Evolutionary conservation across 1,140 invertebrate species (phyloP).

Genomic region (Odontomachus brunneus): DNA sequence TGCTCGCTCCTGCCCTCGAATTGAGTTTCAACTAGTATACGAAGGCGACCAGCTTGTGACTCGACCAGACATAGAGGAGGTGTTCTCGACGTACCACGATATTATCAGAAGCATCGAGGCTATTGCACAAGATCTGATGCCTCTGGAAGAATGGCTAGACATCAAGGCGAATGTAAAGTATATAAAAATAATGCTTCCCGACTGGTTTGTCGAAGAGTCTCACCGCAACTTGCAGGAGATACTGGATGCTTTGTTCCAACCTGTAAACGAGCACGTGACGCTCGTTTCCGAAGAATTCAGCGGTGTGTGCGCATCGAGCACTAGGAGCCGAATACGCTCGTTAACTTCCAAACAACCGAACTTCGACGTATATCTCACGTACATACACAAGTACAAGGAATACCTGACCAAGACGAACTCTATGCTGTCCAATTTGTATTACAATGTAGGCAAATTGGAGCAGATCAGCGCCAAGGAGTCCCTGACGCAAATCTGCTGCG

Average conservation of each 20-base stretch:
- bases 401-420: constrained; percentile 74
- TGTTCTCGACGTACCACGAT: constrained; percentile 76
- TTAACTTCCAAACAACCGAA: constrained; percentile 61
- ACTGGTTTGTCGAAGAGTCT: constrained; percentile 79
- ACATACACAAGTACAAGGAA: constrained; percentile 77
- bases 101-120: constrained; percentile 76
- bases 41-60: constrained; percentile 73
- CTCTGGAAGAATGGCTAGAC: constrained; percentile 79
- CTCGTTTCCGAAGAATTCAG: constrained; percentile 62
- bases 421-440: constrained; percentile 77
- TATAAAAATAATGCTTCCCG: constrained; percentile 78
- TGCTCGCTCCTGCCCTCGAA: constrained; percentile 72
- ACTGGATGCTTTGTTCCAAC: constrained; percentile 75
- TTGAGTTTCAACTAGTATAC: constrained; percentile 80
- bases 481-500: constrained; percentile 72
- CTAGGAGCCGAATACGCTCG: constrained; percentile 55
- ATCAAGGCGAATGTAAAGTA: constrained; percentile 66
- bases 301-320: constrained; percentile 52
- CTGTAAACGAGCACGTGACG: constrained; percentile 74
- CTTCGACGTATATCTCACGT: constrained; percentile 73
- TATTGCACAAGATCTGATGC: constrained; percentile 80
- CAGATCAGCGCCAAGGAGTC: constrained; percentile 75
- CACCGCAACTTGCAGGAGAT: constrained; percentile 75
- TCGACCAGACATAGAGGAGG: constrained; percentile 76
- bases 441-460: constrained; percentile 76